Evolutionary conservation across 2,113 vertebrate species (phyloP).

Genomic region (Zosterops japonicus): DNA sequence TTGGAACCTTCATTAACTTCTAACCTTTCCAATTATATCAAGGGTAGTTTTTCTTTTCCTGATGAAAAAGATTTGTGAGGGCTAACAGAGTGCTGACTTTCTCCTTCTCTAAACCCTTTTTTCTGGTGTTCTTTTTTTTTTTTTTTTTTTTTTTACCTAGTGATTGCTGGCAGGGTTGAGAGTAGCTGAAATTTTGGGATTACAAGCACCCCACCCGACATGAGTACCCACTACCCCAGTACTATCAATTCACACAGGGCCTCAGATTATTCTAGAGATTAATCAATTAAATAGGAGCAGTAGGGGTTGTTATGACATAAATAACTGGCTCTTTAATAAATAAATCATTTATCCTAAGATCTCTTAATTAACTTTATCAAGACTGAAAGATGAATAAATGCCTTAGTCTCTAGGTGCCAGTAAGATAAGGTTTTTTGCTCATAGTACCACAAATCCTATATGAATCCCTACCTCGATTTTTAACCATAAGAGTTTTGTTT

Average conservation of each 20-base stretch:
- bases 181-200: background rate
- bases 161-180: background rate
- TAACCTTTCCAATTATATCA: constrained; percentile 63
- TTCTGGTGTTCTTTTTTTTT: background rate
- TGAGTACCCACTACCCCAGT: background rate
- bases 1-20: constrained; percentile 68
- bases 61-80: constrained; percentile 42
- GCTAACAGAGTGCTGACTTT: background rate
- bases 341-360: background rate
- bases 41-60: constrained; percentile 56
- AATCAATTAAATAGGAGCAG: background rate
- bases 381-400: background rate
- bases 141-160: background rate
- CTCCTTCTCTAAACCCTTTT: background rate
- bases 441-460: background rate
- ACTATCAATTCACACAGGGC: background rate
- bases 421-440: background rate
- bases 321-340: background rate
- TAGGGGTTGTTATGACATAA: background rate
- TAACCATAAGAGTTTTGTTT: background rate
- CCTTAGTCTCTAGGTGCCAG: background rate
- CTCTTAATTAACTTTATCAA: constrained; percentile 31
- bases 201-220: background rate
- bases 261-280: background rate
- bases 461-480: background rate